phyloP scores from a whole-genome alignment of 2,888 invertebrate genomes.

The Poecilus cupreus region DNA sequence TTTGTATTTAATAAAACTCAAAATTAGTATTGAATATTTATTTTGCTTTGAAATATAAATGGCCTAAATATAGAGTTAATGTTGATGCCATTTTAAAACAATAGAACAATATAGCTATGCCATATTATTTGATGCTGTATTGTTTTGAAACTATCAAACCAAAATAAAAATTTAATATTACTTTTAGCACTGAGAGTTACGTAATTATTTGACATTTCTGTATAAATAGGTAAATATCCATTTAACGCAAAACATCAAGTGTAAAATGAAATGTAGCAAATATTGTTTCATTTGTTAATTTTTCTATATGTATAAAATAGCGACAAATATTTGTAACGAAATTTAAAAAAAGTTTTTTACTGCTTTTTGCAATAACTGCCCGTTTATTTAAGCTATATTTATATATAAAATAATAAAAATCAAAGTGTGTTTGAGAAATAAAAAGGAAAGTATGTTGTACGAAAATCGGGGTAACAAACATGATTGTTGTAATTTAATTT shows the following conservation, averaged over 20 bases:
- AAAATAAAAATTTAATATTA: slow-evolving; percentile 41
- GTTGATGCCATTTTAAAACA: slow-evolving; percentile 19
- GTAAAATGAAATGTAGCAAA: slow-evolving; percentile 42
- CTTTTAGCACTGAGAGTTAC: slow-evolving; percentile 3
- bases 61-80: slow-evolving; percentile 23
- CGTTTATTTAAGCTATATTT: slow-evolving; percentile 52
- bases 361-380: slow-evolving; percentile 48
- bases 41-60: slow-evolving; percentile 37
- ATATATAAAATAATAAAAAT: slow-evolving; percentile 47
- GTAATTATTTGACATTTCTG: slow-evolving; percentile 28
- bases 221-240: slow-evolving; percentile 37
- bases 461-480: slow-evolving; percentile 35
- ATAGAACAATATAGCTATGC: slow-evolving; percentile 37
- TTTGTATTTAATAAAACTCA: not conserved
- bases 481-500: slow-evolving; percentile 40
- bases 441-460: slow-evolving; percentile 41
- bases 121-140: slow-evolving; percentile 32
- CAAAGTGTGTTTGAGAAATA: slow-evolving; percentile 45
- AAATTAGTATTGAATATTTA: slow-evolving; percentile 34
- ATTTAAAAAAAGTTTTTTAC: slow-evolving; percentile 47
- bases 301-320: slow-evolving; percentile 47
- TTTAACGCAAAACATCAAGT: slow-evolving; percentile 44
- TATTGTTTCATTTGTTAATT: slow-evolving; percentile 51
- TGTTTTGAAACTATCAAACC: slow-evolving; percentile 11
- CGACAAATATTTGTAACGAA: slow-evolving; percentile 46